Conservation (phyloP, 2,888 invertebrate genomes). For the Limnephilus marmoratus region DNA sequence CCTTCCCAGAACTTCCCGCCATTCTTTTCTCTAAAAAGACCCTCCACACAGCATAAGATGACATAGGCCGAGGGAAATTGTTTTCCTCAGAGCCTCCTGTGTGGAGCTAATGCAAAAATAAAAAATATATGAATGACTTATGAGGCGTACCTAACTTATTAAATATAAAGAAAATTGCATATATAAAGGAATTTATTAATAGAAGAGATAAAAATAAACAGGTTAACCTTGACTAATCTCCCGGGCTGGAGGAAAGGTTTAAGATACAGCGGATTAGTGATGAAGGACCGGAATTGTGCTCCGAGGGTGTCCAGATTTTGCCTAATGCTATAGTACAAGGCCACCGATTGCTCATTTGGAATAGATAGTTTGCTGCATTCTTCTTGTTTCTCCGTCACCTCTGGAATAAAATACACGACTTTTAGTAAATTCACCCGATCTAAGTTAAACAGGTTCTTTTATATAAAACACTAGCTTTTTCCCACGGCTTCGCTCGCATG, state of each 20-base stretch:
- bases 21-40: no score
- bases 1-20: no score
- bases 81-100: no score
- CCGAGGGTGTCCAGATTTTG: slow-evolving; percentile 87
- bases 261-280: slow-evolving; percentile 92
- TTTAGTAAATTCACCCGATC: neutral
- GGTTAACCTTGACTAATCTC: slow-evolving; percentile 88
- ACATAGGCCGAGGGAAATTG: no score
- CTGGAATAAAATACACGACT: slow-evolving; percentile 71
- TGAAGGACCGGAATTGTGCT: slow-evolving; percentile 85
- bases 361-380: slow-evolving; percentile 82
- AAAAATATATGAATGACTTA: no score
- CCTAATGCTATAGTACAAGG: slow-evolving; percentile 90
- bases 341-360: slow-evolving; percentile 85
- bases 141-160: no score
- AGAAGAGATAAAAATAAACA: slow-evolving; percentile 19
- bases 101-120: no score
- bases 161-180: no score
- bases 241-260: slow-evolving; percentile 97
- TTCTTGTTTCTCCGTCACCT: slow-evolving; percentile 81
- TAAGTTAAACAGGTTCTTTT: neutral
- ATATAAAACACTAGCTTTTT: no score
- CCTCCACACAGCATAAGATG: no score
- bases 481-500: no score
- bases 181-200: neutral